These are phyloP conservation scores for Elysia chlorotica DNA, from an alignment of 1,140 invertebrate genomes.

Conservation along the genomic window DNA sequence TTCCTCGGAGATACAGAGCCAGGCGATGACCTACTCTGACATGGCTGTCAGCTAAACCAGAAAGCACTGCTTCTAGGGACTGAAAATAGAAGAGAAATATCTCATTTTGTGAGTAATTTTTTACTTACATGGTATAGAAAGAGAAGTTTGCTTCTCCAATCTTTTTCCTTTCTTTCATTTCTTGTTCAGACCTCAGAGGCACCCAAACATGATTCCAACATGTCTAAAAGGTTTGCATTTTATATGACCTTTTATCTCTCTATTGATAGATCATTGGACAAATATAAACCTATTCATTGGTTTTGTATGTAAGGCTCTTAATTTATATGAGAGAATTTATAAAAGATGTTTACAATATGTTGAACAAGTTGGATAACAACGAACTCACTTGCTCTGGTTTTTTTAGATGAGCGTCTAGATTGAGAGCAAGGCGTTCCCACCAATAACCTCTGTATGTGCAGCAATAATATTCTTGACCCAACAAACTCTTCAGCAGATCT, in stretches of 20 bases:
- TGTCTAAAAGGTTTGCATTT: too few species aligned
- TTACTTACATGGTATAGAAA: too few species aligned
- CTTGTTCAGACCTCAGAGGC: too few species aligned
- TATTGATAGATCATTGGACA: background rate
- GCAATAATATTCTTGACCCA: conserved; percentile 62
- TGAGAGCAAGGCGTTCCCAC: conserved; percentile 66
- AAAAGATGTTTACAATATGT: too few species aligned
- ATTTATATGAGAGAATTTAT: too few species aligned
- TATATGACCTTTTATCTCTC: background rate
- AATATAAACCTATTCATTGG: background rate
- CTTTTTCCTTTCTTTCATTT: too few species aligned
- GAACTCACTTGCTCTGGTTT: conserved; percentile 51
- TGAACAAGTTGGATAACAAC: background rate
- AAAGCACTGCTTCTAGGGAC: conserved; percentile 56
- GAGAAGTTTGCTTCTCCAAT: too few species aligned
- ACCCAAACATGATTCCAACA: too few species aligned
- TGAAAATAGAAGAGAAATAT: too few species aligned
- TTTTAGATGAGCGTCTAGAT: conserved; percentile 66
- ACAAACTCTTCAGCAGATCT: conserved; percentile 58
- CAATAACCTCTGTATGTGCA: conserved; percentile 64
- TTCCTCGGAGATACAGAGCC: conserved; percentile 60
- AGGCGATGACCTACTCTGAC: conserved; percentile 60
- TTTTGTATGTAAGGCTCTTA: background rate
- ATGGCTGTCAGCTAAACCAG: conserved; percentile 58
- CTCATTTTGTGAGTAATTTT: too few species aligned